Base-by-base conservation (phyloP, 2,797 vertebrate genomes). In the Prunella strophiata region DNA sequence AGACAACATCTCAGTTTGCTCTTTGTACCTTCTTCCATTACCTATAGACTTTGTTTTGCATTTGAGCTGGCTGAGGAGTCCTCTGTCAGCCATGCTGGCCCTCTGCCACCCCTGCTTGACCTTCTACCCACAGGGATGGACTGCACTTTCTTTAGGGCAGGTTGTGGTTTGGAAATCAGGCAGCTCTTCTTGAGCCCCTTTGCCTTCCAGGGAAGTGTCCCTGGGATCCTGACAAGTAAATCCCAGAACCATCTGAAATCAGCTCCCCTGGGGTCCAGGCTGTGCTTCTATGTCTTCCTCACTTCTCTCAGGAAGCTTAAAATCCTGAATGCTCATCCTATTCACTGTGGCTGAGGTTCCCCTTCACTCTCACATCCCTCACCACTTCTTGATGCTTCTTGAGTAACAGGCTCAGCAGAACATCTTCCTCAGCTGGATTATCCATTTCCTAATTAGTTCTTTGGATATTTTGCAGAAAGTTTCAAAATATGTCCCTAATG, bases 401-500 rank as follows among this genome's bases (percentile, higher is more conserved):
- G 30, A 78, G 8, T 43, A 43, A 36, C 6, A 72, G 38, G 16
- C 47, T 38, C n/a, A 63, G 61, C 48, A 83, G 29, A 76, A 6
- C 63, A 34, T 45, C 55, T 34, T 87, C 30, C 29, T 51, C 67
- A 23, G 25, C 3, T 89, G 50, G 17, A 42, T 76, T 82, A 15
- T 57, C 43, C 13, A 5, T 52, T 78, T 74, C 32, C 59, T 80
- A 82, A 77, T 59, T 38, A 76, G 63, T 54, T 77, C 34, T 47
- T 94, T 30, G 38, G n/a, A 51, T 80, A 66, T 78, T 91, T 94
- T 87, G 62, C 43, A 86, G 48, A 91, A 94, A 94, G 71, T 96
- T 96, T 88, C 57, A 51, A 74, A 89, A 52, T 36, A 27, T 21
- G 12, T 34, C 38, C 23, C 25, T 94, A 84, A 85, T 76, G 19